phyloP scores from a whole-genome alignment of 2,888 invertebrate species.

The Mimachlamys varia region DNA sequence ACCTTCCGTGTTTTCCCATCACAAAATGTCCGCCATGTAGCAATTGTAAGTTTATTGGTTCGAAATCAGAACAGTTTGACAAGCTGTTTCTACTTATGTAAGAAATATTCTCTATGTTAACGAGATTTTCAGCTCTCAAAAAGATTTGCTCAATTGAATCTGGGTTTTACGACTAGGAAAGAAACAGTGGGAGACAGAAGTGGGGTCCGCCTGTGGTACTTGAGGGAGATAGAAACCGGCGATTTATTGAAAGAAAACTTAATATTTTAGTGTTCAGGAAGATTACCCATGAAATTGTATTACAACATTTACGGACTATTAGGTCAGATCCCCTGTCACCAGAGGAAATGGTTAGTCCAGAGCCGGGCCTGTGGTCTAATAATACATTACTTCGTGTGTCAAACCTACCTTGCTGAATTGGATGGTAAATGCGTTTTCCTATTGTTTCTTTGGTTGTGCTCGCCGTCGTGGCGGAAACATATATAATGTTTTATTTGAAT shows the following conservation, averaged over 20 bases:
- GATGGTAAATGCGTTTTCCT: not conserved
- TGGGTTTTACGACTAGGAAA: slow-evolving; percentile 10
- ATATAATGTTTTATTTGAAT: slow-evolving; percentile 31
- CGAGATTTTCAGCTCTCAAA: slow-evolving; percentile 39
- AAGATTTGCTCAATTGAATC: slow-evolving; percentile 39
- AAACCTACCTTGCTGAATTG: not conserved
- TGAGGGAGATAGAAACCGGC: slow-evolving; percentile 7
- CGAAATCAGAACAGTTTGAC: slow-evolving; percentile 38
- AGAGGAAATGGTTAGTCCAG: not conserved
- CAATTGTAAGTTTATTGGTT: slow-evolving; percentile 38
- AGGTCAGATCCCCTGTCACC: not conserved
- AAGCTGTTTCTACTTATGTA: slow-evolving; percentile 40
- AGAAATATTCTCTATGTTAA: slow-evolving; percentile 37
- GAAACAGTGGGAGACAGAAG: slow-evolving; percentile 35
- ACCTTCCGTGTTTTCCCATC: not conserved
- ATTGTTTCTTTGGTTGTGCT: not conserved
- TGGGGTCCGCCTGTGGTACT: not conserved
- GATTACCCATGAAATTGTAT: slow-evolving; percentile 3
- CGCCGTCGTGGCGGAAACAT: slow-evolving; percentile 1
- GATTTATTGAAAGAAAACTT: slow-evolving; percentile 34
- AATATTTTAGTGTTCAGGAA: slow-evolving; percentile 6
- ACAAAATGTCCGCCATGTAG: slow-evolving; percentile 22
- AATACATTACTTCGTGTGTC: not conserved
- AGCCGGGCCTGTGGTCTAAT: not conserved
- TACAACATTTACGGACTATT: not conserved